Base-by-base conservation (phyloP, 2,113 vertebrate species). In the Ornithorhynchus anatinus region DNA sequence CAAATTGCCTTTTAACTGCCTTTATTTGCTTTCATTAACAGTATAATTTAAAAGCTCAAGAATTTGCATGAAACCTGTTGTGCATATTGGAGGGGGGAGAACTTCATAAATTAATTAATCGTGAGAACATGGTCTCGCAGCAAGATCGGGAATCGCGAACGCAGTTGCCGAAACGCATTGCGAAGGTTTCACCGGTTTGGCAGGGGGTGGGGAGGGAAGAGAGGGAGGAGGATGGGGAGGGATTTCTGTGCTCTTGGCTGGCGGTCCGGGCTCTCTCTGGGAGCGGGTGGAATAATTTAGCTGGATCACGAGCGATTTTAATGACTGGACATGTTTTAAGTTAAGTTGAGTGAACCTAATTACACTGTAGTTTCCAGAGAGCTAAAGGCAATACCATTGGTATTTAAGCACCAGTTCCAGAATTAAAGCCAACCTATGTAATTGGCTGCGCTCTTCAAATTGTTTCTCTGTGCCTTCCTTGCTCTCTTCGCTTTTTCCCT, bases 21-120 rank as follows among this genome's bases (percentile, higher is more conserved):
- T 94, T 94, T 94, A 94, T 94, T 94, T 93, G 91, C 90, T 91
- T 94, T 94, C 94, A 94, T 94, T 94, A 94, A 91, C 81, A 63
- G 86, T 84, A 93, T 93, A 94, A 94, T 94, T 94, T 94, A 94
- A 93, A 94, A 94, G 92, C 92, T 92, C 84, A 84, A 72, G 27
- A 84, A 94, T 94, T 92, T 93, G 90, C 92, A 91, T 90, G 91
- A 89, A 91, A 92, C 92, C 93, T 93, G 90, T 92, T 92, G 92
- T 93, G 89, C 81, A 2, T 33, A 59, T 84, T 77, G 78, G 37
- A 59, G 72, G 36, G 61, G 52, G 27, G 54, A 27, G 62, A 75
- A 69, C 66, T 81, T 85, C 74, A 17, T 80, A 84, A 88, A 75
- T 80, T 81, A 81, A 88, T 87, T 86, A 84, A 71, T 85, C 0